Evolutionary conservation across 2,113 vertebrate genomes (phyloP).

Genomic region (Nannobrachium achirus): DNA sequence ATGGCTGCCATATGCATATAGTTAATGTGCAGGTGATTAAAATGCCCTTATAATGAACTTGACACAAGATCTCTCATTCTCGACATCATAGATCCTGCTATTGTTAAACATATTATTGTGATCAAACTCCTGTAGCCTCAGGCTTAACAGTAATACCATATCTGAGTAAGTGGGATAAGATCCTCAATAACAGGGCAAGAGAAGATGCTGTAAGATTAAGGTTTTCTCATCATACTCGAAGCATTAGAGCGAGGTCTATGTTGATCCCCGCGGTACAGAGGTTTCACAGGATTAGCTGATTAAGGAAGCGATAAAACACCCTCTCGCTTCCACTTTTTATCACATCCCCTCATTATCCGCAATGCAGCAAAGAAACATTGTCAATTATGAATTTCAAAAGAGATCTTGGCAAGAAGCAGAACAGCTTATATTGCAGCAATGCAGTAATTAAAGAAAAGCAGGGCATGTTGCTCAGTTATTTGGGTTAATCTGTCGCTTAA

Average conservation of each 20-base stretch:
- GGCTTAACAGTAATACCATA: neutral
- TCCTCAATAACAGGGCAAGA: neutral
- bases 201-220: neutral
- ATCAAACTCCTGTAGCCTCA: neutral
- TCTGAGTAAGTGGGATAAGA: neutral
- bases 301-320: conserved; percentile 15
- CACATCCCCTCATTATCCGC: neutral
- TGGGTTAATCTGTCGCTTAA: neutral
- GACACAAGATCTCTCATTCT: too few relatives aligned
- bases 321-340: neutral
- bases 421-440: neutral
- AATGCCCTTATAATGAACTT: too few relatives aligned
- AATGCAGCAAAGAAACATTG: conserved; percentile 3
- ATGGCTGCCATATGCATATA: too few relatives aligned
- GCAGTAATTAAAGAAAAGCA: neutral
- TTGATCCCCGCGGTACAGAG: conserved; percentile 20
- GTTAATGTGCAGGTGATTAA: too few relatives aligned
- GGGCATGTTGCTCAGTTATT: too few relatives aligned
- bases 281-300: conserved; percentile 10
- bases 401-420: neutral
- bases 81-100: too few relatives aligned
- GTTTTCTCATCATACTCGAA: neutral
- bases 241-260: neutral
- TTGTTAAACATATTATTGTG: neutral
- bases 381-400: neutral